Conservation (phyloP, 2,888 invertebrate genomes). For the Synergus itoensis region DNA sequence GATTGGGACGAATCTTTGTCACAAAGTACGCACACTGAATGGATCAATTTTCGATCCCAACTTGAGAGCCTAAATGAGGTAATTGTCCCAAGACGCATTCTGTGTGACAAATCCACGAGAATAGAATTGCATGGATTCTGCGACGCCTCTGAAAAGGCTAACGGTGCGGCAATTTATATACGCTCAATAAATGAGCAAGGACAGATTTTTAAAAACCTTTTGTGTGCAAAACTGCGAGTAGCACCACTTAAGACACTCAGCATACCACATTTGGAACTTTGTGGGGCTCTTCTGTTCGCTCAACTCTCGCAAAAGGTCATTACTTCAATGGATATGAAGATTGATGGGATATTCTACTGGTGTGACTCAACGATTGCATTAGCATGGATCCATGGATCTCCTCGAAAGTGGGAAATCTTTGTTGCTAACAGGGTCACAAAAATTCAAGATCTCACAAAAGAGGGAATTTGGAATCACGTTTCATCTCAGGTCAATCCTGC, state of each 20-base stretch:
- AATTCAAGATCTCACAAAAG: slow-evolving; percentile 47
- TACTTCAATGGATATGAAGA: not conserved
- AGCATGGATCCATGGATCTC: slow-evolving; percentile 46
- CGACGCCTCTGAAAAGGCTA: not conserved
- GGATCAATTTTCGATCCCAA: too few species aligned
- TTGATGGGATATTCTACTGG: slow-evolving; percentile 32
- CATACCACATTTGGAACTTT: slow-evolving; percentile 59
- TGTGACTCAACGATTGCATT: slow-evolving; percentile 50
- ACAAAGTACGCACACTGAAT: too few species aligned
- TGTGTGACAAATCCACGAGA: not conserved
- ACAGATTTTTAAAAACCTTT: too few species aligned
- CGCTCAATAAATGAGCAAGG: too few species aligned
- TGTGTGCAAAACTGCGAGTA: too few species aligned
- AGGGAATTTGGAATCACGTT: slow-evolving; percentile 34
- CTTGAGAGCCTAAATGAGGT: too few species aligned
- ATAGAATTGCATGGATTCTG: too few species aligned
- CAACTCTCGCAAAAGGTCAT: not conserved
- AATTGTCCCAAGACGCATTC: not conserved
- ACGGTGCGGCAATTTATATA: too few species aligned
- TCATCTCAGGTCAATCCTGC: not conserved
- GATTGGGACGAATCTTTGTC: too few species aligned
- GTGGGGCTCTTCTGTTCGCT: not conserved
- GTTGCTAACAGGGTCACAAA: slow-evolving; percentile 52
- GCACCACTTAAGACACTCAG: too few species aligned
- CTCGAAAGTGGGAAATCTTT: slow-evolving; percentile 50